Conservation (phyloP, 1,140 invertebrate genomes). For the Chironomus tepperi region DNA sequence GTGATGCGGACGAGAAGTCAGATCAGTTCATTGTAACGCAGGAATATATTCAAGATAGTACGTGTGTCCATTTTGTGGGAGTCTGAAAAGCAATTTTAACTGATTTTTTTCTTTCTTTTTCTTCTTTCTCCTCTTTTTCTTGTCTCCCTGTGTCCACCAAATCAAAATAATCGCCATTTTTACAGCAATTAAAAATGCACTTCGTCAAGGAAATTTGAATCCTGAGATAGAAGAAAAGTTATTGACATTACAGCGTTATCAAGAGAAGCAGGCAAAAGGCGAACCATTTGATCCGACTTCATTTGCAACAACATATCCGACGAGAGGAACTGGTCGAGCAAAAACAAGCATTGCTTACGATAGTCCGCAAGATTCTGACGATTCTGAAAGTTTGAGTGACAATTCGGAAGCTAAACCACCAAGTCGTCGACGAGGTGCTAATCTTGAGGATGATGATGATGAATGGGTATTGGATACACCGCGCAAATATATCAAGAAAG, state of each 20-base stretch:
- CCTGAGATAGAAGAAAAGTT: conserved; percentile 90
- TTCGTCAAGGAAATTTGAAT: conserved; percentile 79
- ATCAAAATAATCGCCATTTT: conserved; percentile 29
- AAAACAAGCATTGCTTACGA: conserved; percentile 27
- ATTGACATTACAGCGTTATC: conserved; percentile 76
- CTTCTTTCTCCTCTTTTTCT: not conserved
- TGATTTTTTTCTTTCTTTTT: conserved; percentile 16
- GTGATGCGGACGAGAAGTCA: conserved; percentile 32
- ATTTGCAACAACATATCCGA: conserved; percentile 29
- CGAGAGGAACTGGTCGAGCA: conserved; percentile 29
- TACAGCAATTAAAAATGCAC: conserved; percentile 68
- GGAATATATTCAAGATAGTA: conserved; percentile 83
- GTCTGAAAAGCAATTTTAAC: conserved; percentile 23
- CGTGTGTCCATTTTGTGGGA: conserved; percentile 37
- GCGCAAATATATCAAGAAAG: conserved; percentile 4
- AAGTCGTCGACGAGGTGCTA: conserved; percentile 31
- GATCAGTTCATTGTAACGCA: conserved; percentile 68
- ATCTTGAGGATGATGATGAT: conserved; percentile 40
- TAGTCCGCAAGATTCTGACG: conserved; percentile 26
- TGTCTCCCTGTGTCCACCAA: not conserved
- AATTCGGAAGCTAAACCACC: conserved; percentile 21
- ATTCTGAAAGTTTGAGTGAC: not conserved
- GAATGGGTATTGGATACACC: conserved; percentile 51
- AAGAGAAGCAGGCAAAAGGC: conserved; percentile 68
- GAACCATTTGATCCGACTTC: conserved; percentile 34